Evolutionary conservation across 2,797 vertebrate genomes (phyloP).

Genomic region (Dermochelys coriacea): DNA sequence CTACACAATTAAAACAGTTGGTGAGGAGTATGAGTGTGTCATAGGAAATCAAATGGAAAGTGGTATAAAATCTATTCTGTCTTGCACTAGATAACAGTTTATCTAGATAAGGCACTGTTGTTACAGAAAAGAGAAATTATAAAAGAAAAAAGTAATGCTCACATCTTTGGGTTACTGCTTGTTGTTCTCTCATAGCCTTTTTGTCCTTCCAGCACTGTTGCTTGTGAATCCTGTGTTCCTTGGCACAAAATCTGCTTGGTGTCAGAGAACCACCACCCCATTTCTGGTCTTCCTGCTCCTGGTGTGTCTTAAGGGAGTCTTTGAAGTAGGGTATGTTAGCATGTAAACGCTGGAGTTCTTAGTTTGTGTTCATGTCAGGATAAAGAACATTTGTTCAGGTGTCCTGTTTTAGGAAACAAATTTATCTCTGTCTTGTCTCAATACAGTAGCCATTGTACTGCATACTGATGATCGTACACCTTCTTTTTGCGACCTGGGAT

Average conservation of each 20-base stretch:
- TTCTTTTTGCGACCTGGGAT: not conserved
- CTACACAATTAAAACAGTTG: slow-evolving; percentile 5
- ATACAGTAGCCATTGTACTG: accelerated
- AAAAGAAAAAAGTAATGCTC: not conserved
- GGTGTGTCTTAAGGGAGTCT: slow-evolving; percentile 30
- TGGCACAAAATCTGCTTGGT: not conserved
- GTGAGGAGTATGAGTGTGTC: not conserved
- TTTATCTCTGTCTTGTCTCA: slow-evolving; percentile 38
- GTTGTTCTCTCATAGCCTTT: not conserved
- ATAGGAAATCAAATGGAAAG: not conserved
- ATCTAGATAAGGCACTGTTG: not conserved
- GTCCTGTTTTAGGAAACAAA: not conserved
- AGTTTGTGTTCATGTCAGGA: not conserved
- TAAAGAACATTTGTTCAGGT: slow-evolving; percentile 62
- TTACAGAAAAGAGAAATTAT: not conserved
- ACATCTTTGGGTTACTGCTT: not conserved
- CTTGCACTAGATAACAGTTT: not conserved
- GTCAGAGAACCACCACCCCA: not conserved
- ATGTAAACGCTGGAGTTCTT: slow-evolving; percentile 38
- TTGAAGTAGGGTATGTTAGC: slow-evolving; percentile 52
- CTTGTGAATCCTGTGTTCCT: slow-evolving; percentile 1
- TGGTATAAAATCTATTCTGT: not conserved
- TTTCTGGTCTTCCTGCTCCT: not conserved
- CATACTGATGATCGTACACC: not conserved
- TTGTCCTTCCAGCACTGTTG: not conserved